Percentiles rank a stretch among this genome's conserved stretches.
Evolutionary conservation across 2,113 vertebrate genomes (phyloP).

Genomic region (Martes martes): DNA sequence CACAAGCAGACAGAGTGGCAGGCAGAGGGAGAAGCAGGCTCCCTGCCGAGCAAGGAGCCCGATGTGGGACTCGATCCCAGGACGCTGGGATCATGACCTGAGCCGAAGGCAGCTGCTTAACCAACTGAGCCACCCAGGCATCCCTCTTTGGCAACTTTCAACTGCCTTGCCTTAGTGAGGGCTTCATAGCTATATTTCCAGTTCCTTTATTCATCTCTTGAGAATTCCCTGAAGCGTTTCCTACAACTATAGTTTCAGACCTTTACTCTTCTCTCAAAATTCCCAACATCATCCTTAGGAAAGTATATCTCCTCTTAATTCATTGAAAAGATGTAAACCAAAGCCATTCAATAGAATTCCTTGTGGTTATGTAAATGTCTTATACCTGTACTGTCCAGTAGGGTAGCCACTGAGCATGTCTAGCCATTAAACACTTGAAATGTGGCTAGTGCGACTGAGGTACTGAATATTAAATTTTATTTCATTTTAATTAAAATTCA

Average conservation of each 20-base stretch:
- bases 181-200: background rate
- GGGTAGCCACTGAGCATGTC: background rate
- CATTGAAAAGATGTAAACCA: background rate
- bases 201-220: background rate
- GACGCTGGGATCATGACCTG: too few relatives aligned
- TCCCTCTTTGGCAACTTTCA: background rate
- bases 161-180: background rate
- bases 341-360: background rate
- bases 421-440: background rate
- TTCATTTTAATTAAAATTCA: conserved; percentile 28
- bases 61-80: too few relatives aligned
- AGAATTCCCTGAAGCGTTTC: background rate
- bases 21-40: too few relatives aligned
- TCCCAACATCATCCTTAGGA: background rate
- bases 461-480: background rate
- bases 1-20: too few relatives aligned
- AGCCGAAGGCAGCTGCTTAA: too few relatives aligned
- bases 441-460: background rate
- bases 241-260: background rate
- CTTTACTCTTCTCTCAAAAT: background rate
- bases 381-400: background rate
- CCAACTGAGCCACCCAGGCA: too few relatives aligned
- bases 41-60: too few relatives aligned
- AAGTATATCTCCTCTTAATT: background rate
- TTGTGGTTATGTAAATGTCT: background rate